These are phyloP conservation scores for Noturus placidus DNA, from an alignment of 2,113 vertebrate species.

Conservation along the genomic window DNA sequence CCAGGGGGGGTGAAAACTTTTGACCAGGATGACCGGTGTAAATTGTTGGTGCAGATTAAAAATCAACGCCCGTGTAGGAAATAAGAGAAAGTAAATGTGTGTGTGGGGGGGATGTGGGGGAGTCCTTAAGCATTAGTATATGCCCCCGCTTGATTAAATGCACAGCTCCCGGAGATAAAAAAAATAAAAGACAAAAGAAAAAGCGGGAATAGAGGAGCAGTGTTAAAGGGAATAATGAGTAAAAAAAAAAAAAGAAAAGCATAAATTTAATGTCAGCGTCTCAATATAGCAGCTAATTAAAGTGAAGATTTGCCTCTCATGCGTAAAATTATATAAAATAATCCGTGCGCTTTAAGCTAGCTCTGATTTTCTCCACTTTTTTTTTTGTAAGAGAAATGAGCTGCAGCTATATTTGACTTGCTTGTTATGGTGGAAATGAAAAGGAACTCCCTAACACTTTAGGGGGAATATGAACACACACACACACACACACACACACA, in stretches of 20 bases:
- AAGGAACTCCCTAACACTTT: conserved; percentile 29
- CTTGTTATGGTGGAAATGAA: conserved; percentile 46
- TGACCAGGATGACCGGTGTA: too few species aligned
- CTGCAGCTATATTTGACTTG: conserved; percentile 42
- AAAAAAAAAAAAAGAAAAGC: background rate
- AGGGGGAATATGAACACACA: conserved; percentile 15
- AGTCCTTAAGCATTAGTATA: background rate
- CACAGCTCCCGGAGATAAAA: background rate
- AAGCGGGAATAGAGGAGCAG: background rate
- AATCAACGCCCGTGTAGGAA: background rate
- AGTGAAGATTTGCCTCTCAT: background rate
- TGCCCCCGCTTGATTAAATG: conserved; percentile 6
- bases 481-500: conserved; percentile 38
- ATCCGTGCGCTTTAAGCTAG: background rate
- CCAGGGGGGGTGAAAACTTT: too few species aligned
- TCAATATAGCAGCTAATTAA: conserved; percentile 7
- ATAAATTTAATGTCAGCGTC: background rate
- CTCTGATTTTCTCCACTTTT: background rate
- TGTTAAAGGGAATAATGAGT: background rate
- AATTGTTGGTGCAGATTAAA: background rate
- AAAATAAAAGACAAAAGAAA: too few species aligned
- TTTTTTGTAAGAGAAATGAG: background rate
- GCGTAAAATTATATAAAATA: background rate
- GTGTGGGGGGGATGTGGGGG: too few species aligned
- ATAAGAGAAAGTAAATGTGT: background rate